Percentiles rank a stretch among this genome's conserved stretches.
These are phyloP conservation scores for Noturus placidus DNA, from an alignment of 2,113 vertebrate genomes.

Conservation along the genomic window DNA sequence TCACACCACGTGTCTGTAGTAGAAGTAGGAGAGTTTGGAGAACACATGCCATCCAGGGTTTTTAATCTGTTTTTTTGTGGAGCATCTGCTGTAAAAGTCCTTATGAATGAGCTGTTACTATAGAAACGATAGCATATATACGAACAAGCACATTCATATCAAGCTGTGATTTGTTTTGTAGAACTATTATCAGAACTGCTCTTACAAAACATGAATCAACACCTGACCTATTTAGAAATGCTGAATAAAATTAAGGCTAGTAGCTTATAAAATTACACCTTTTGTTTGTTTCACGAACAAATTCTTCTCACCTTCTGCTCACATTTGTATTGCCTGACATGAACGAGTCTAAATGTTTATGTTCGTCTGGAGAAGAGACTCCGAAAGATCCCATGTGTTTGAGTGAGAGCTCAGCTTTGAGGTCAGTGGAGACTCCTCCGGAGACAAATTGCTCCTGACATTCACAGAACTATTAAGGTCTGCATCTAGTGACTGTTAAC, in stretches of 20 bases:
- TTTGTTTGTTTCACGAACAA: background rate
- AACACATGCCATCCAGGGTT: background rate
- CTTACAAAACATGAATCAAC: background rate
- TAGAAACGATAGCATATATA: background rate
- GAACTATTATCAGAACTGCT: background rate
- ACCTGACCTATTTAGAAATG: background rate
- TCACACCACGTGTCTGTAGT: background rate
- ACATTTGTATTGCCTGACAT: background rate
- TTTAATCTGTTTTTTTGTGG: background rate
- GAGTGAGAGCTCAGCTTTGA: slow-evolving; percentile 22
- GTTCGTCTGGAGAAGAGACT: background rate
- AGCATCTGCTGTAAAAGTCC: background rate
- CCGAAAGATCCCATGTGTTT: background rate
- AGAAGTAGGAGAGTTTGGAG: background rate
- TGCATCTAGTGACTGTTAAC: slow-evolving; percentile 9
- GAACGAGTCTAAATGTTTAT: background rate
- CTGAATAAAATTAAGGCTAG: background rate
- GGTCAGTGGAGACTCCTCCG: background rate
- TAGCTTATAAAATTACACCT: background rate
- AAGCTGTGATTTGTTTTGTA: background rate
- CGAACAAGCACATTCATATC: background rate
- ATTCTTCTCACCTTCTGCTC: background rate
- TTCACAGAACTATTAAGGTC: slow-evolving; percentile 26
- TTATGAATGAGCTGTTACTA: background rate
- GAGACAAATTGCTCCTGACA: slow-evolving; percentile 43